phyloP scores from a whole-genome alignment of 2,113 vertebrate species.

The Nesoenas mayeri region DNA sequence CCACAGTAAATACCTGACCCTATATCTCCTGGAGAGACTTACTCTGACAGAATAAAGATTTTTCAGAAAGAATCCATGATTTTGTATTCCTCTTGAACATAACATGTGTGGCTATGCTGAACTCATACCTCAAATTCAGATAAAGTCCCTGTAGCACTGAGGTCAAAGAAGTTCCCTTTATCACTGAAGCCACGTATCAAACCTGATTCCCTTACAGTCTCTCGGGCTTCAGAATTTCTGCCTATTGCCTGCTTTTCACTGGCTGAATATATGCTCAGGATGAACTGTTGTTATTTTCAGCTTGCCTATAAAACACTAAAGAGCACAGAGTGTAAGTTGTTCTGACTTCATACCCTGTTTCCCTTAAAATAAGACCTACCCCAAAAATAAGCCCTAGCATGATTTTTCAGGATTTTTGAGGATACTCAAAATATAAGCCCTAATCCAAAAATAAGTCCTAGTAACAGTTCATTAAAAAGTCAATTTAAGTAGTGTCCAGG shows the following conservation, averaged over 20 bases:
- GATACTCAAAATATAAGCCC: too few relatives aligned
- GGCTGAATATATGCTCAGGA: background rate
- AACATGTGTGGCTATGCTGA: background rate
- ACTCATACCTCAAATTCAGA: background rate
- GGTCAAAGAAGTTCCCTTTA: background rate
- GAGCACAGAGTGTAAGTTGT: background rate
- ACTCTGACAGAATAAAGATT: background rate
- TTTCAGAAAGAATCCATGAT: background rate
- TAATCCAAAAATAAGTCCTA: too few relatives aligned
- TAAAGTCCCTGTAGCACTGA: background rate
- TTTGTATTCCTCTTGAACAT: background rate
- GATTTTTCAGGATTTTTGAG: too few relatives aligned
- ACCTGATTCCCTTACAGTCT: background rate
- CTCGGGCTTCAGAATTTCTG: background rate
- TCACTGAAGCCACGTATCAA: background rate
- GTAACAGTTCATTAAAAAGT: too few relatives aligned
- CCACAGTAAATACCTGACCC: fast-evolving
- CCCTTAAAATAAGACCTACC: too few relatives aligned
- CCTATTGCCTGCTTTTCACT: background rate
- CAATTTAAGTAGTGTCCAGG: too few relatives aligned
- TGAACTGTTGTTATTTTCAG: background rate
- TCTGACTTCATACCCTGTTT: background rate
- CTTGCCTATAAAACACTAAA: background rate
- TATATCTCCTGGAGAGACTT: background rate
- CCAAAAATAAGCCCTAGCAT: too few relatives aligned